Evolutionary conservation across 1,140 invertebrate species (phyloP).

Genomic region (Choristoneura fumiferana): DNA sequence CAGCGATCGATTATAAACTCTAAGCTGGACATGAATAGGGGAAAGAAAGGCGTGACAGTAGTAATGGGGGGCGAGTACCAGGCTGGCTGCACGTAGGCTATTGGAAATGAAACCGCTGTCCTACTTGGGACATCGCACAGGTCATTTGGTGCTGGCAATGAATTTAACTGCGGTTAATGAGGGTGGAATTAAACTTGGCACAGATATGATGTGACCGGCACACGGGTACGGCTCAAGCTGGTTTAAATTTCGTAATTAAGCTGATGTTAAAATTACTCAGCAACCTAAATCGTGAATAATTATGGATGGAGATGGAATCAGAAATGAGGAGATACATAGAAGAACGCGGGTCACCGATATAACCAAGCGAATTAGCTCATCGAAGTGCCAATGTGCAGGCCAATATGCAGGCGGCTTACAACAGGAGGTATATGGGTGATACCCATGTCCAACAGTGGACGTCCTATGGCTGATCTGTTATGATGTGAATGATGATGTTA

Average conservation of each 20-base stretch:
- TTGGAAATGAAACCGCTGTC: slow-evolving; percentile 32
- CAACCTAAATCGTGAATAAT: too few species aligned
- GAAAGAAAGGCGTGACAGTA: neutral
- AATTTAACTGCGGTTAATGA: slow-evolving; percentile 36
- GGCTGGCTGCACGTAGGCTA: slow-evolving; percentile 32
- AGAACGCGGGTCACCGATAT: too few species aligned
- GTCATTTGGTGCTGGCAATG: slow-evolving; percentile 43
- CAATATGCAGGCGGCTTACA: too few species aligned
- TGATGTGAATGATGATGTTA: too few species aligned
- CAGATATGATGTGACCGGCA: slow-evolving; percentile 12
- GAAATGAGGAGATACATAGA: too few species aligned
- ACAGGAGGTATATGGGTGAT: too few species aligned
- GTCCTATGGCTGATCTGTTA: too few species aligned
- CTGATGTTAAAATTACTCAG: neutral
- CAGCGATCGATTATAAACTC: slow-evolving; percentile 27
- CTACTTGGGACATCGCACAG: slow-evolving; percentile 31
- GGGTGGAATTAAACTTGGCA: slow-evolving; percentile 25
- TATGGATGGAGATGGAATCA: too few species aligned
- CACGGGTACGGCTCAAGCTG: neutral
- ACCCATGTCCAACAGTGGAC: too few species aligned
- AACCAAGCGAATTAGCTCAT: too few species aligned
- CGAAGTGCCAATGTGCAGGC: too few species aligned
- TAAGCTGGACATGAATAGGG: slow-evolving; percentile 22
- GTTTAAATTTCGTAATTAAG: neutral
- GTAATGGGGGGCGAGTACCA: slow-evolving; percentile 14